phyloP scores from a whole-genome alignment of 1,140 invertebrate species.

The Drosophila jambulina region DNA sequence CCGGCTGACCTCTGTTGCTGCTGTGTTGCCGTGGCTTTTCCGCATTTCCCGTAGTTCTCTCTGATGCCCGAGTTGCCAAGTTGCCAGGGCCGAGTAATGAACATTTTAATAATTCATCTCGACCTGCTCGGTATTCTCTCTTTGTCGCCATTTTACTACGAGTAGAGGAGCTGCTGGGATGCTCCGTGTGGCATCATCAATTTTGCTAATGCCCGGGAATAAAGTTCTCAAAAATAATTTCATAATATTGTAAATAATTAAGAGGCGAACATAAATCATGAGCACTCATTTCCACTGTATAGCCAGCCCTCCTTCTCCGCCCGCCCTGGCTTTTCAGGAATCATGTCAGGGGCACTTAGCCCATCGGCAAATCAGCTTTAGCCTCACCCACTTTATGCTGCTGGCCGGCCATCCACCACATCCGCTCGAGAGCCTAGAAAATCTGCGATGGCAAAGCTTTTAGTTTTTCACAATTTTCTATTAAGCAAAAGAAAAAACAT shows the following conservation, averaged over 20 bases:
- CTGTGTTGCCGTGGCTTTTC: conserved; percentile 11
- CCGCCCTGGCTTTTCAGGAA: conserved; percentile 33
- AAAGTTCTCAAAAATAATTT: conserved; percentile 66
- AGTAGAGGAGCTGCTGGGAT: neutral
- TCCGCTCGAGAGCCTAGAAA: conserved; percentile 43
- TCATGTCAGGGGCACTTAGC: conserved; percentile 79
- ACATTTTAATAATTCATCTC: conserved; percentile 74
- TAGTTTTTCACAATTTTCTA: conserved; percentile 58
- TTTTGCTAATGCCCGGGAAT: conserved; percentile 56
- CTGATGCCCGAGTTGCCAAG: conserved; percentile 20
- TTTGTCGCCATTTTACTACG: conserved; percentile 32
- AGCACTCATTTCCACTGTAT: conserved; percentile 6
- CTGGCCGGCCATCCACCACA: conserved; percentile 16
- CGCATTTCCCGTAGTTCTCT: conserved; percentile 6
- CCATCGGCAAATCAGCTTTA: conserved; percentile 44
- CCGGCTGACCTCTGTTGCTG: conserved; percentile 65
- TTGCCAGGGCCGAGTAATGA: conserved; percentile 64
- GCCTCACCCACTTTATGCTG: conserved; percentile 36
- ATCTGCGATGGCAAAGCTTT: conserved; percentile 55
- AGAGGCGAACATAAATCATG: conserved; percentile 57
- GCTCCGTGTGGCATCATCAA: conserved; percentile 37
- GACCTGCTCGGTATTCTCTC: conserved; percentile 9
- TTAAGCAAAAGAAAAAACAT: conserved; percentile 23
- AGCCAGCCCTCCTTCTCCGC: neutral
- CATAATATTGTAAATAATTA: conserved; percentile 76